Evolutionary conservation across 1,140 invertebrate genomes (phyloP), one percentile per base, ranked within the genome.

Genomic region (Drosophila grimshawi): DNA sequence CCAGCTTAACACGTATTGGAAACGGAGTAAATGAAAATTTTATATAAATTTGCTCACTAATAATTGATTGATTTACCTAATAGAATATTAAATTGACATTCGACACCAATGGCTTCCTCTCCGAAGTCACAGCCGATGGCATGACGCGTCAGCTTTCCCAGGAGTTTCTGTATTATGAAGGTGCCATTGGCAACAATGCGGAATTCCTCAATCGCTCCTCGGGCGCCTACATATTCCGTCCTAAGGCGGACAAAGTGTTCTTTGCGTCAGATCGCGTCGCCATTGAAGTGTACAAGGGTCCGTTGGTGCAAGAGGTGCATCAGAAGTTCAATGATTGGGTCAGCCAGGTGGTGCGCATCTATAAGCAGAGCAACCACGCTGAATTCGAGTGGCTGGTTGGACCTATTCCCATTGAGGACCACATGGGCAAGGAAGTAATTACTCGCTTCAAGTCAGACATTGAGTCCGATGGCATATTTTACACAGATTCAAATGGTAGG

Each of bases 351-450:
- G 94, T 98, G 48, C 93, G 98, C 49, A 80, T 98, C 0, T 97
- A 98, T 73, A 93, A 94, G 0, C 92, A 92, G 8, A 94, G 94
- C 48, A 94, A 95, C 67, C 93, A 94, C 60, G 93, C 97, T 0
- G 98, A 99, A 93, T 95, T 99, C 48, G 96, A 99, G 86, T 99
- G 97, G 97, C 93, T 98, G 3, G 94, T 99, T 76, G 98, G 98
- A 52, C 98, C 98, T 0, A 97, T 99, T 76, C 97, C 98, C n/a
- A 94, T 97, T 32, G 92, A 85, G 1, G 96, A 98, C 89, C 88
- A 92, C 0, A 85, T 95, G 49, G 97, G 97, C 1, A 98, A 97
- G 92, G 98, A 99, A 93, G 93, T 98, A 0, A 94, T 99, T 3
- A 95, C 95, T 0, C 94, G 94, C 43, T 98, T 96, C 53, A 93